Conservation (phyloP, 2,797 vertebrate species). For the Acrossocheilus fasciatus region DNA sequence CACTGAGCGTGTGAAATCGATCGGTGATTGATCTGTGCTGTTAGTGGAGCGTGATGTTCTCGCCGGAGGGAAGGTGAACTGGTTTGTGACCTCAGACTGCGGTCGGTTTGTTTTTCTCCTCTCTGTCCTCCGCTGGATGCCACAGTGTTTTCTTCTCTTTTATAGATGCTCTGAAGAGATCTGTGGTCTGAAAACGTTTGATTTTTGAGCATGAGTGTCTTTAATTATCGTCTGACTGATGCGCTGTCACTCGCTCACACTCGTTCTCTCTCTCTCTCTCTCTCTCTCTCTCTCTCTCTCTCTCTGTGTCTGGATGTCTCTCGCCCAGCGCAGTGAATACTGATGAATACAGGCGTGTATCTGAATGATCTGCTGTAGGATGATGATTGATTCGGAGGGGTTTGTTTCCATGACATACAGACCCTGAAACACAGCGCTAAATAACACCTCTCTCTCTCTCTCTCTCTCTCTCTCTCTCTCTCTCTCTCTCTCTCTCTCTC, state of each 20-base stretch:
- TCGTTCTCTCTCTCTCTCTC: neutral
- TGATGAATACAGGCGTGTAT: neutral
- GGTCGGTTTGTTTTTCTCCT: neutral
- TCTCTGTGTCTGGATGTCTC: neutral
- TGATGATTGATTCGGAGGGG: neutral
- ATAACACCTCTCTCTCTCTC: slow-evolving; percentile 39
- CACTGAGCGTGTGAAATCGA: neutral
- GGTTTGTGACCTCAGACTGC: neutral
- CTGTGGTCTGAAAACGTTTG: rapidly evolving
- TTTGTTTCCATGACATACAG: slow-evolving; percentile 13
- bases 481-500: slow-evolving; percentile 33
- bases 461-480: slow-evolving; percentile 39
- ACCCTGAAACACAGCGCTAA: neutral
- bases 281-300: slow-evolving; percentile 11
- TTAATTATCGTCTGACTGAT: neutral
- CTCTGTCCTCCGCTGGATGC: neutral
- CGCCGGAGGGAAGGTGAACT: slow-evolving; percentile 40
- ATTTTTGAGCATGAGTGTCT: neutral
- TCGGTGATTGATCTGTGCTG: slow-evolving; percentile 54
- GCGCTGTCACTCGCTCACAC: neutral
- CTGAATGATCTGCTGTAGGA: neutral
- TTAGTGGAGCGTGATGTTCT: slow-evolving; percentile 21
- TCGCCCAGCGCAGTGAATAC: neutral
- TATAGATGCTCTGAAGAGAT: neutral
- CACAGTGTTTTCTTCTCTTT: neutral